Percentiles rank a stretch among this genome's conserved stretches.
These are phyloP conservation scores for Tinea trinotella DNA, from an alignment of 2,888 invertebrate species.

Conservation along the genomic window DNA sequence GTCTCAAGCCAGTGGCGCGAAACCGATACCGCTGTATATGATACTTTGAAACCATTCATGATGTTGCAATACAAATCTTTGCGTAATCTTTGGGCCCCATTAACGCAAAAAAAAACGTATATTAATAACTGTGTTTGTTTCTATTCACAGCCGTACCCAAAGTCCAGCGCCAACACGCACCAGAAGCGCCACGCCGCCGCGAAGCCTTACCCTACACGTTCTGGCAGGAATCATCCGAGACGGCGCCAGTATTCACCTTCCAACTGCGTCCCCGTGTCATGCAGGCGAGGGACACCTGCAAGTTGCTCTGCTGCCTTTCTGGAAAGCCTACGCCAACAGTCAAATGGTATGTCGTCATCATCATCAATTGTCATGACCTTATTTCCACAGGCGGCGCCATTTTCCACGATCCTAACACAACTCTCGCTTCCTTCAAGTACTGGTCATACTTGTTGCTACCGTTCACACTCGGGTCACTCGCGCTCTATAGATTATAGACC, in stretches of 20 bases:
- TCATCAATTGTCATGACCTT: too few species aligned
- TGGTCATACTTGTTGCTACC: not conserved
- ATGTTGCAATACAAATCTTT: too few species aligned
- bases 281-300: constrained; percentile 96
- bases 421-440: not conserved
- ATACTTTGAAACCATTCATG: too few species aligned
- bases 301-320: constrained; percentile 95
- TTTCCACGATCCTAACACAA: too few species aligned
- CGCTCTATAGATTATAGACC: too few species aligned
- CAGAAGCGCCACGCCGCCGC: constrained; percentile 83
- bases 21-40: too few species aligned
- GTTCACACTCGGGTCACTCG: too few species aligned
- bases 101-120: not conserved
- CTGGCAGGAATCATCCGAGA: constrained; percentile 94
- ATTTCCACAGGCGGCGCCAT: too few species aligned
- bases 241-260: constrained; percentile 98
- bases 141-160: constrained; percentile 79
- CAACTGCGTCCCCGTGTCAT: constrained; percentile 98
- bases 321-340: constrained; percentile 96
- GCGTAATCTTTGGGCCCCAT: not conserved
- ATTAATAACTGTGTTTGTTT: not conserved
- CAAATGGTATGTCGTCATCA: constrained; percentile 79
- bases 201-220: constrained; percentile 88
- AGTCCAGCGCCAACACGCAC: constrained; percentile 80
- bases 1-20: too few species aligned